Base-by-base conservation (phyloP, 1,140 invertebrate species). In the Tetragonula clypearis region DNA sequence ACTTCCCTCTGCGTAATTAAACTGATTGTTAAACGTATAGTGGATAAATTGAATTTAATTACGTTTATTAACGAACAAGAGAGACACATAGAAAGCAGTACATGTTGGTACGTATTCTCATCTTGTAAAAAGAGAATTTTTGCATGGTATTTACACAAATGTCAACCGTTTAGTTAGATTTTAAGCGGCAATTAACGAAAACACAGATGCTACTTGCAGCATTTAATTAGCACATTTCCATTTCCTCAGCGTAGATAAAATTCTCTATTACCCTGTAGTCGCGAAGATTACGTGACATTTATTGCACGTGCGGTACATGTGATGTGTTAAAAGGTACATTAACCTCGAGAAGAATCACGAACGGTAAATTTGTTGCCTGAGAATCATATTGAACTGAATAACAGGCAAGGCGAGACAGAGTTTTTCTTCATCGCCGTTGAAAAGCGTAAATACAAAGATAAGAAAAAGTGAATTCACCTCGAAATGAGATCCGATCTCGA, bases 151-250 rank as follows among this genome's bases (percentile, higher is more conserved):
- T 41, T 8, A 35, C 11, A 71, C 41, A 55, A 55, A 69, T 60
- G 30, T 21, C 55, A 69, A 35, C 8, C 8, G 19, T 19, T 75
- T 66, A 53, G 55, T 75, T n/a, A n/a, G 5, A 4, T 23, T 11
- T 58, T 30, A 41, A 75, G 41, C 17, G 73, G 12, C 55, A 35
- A 55, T 74, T 65, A 82, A 55, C 30, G 56, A 23, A 81, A 53
- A 73, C 49, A 12, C 26, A 30, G 11, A 53, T 11, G 30, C 12
- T 30, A 30, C 30, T 30, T 30, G 30, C n/a, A 41, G 23, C 8
- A 62, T 9, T 0, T 30, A 21, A 53, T 65, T 35, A 35, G 35
- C 35, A 55, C 30, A 30, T 53, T 62, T 55, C 17, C 9, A 23
- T 21, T 75, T 15, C 2, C 14, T 58, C 19, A 35, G 41, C 6